Conservation (phyloP, 2,113 vertebrate genomes). For the Cyphomyrus discorhynchus region DNA sequence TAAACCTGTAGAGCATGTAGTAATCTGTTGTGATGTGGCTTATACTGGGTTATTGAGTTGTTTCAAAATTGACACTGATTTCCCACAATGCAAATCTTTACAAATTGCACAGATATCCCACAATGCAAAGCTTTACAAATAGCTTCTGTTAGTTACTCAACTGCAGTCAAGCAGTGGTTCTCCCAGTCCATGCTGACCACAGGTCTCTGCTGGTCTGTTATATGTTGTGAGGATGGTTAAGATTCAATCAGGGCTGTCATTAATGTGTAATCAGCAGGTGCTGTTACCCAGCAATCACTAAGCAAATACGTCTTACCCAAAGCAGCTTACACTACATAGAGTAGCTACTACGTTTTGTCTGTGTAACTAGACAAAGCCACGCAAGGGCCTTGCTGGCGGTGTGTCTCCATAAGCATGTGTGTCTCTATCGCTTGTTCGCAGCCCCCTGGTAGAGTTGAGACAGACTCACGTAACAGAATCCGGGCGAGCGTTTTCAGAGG, state of each 20-base stretch:
- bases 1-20: not conserved
- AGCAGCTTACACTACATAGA: not conserved
- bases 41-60: not conserved
- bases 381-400: not conserved
- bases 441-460: not conserved
- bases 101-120: not conserved
- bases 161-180: not conserved
- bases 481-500: not conserved
- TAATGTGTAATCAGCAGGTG: not conserved
- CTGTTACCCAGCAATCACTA: not conserved
- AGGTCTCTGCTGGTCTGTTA: not conserved
- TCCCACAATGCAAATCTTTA: conserved; percentile 1
- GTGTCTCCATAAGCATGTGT: not conserved
- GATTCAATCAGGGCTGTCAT: not conserved
- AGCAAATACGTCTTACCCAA: not conserved
- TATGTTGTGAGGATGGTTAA: not conserved
- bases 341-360: not conserved
- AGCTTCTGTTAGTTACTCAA: not conserved
- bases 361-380: not conserved
- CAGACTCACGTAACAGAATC: not conserved
- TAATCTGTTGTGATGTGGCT: not conserved
- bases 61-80: not conserved
- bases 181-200: not conserved
- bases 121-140: not conserved
- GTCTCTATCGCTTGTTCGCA: not conserved